phyloP scores from a whole-genome alignment of 1,140 invertebrate species.

The Tetranychus cinnabarinus region DNA sequence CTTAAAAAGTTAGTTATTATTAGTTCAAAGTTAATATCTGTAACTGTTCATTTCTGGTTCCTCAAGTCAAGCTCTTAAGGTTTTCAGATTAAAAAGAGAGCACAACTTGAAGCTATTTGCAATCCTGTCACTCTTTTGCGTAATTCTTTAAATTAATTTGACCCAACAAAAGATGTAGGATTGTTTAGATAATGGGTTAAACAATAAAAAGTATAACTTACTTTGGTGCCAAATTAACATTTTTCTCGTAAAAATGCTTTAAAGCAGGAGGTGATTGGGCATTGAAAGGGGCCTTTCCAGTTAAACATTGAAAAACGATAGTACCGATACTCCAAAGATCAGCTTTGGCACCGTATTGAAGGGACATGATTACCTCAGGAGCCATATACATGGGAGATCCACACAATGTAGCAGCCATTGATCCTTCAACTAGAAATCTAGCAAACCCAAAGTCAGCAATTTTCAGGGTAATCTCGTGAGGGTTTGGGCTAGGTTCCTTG shows the following conservation, averaged over 20 bases:
- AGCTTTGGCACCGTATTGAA: constrained; percentile 95
- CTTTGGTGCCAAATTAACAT: constrained; percentile 81
- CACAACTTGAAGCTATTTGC: too few relatives aligned
- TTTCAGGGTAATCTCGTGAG: constrained; percentile 75
- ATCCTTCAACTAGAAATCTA: constrained; percentile 86
- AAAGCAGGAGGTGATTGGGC: constrained; percentile 93
- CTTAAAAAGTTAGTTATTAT: too few relatives aligned
- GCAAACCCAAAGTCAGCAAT: constrained; percentile 95
- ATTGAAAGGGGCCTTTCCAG: constrained; percentile 89
- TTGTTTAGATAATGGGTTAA: too few relatives aligned
- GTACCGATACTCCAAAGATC: constrained; percentile 97
- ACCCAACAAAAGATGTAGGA: too few relatives aligned
- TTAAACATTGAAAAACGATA: constrained; percentile 95
- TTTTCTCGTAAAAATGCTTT: constrained; percentile 91
- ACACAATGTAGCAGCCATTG: constrained; percentile 97
- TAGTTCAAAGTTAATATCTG: too few relatives aligned
- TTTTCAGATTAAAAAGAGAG: too few relatives aligned
- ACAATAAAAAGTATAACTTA: constrained; percentile 25
- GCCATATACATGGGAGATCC: constrained; percentile 99
- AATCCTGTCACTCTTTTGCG: too few relatives aligned
- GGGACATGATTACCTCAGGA: constrained; percentile 89
- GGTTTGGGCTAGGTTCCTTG: constrained; percentile 33
- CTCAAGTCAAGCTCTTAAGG: too few relatives aligned
- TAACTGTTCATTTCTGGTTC: too few relatives aligned
- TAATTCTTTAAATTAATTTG: too few relatives aligned